A percentile compares a stretch with the other conserved stretches of the same genome.
These are phyloP conservation scores for Phenganax subtilis DNA, from an alignment of 92 coral and sea anemone species.

Conservation along the genomic window DNA sequence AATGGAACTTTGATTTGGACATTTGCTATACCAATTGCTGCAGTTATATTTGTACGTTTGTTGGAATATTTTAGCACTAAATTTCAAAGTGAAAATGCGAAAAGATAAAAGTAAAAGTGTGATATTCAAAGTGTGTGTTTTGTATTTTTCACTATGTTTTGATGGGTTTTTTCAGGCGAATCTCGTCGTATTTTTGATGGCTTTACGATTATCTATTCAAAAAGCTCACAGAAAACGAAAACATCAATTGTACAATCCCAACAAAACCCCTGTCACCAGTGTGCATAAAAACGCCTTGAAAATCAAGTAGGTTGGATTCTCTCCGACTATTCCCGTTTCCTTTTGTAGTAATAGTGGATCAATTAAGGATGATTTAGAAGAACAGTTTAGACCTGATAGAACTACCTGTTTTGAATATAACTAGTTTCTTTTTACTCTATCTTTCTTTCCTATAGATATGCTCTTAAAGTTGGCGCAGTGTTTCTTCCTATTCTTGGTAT, in stretches of 20 bases:
- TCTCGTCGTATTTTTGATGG: constrained; percentile 77
- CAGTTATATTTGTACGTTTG: constrained; percentile 70
- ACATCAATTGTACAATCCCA: constrained; percentile 62
- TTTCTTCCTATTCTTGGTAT: constrained; percentile 79
- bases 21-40: constrained; percentile 69
- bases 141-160: neutral
- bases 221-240: constrained; percentile 66
- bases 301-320: constrained; percentile 33
- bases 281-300: constrained; percentile 35
- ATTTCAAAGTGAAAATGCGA: neutral
- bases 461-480: constrained; percentile 75
- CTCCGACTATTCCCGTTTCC: neutral
- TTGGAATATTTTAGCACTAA: neutral
- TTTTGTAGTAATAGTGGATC: neutral
- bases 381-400: neutral
- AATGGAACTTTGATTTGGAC: constrained; percentile 94
- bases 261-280: constrained; percentile 38
- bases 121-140: neutral
- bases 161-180: constrained; percentile 58
- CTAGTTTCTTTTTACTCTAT: neutral
- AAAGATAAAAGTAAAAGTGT: neutral
- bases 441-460: constrained; percentile 53
- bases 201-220: constrained; percentile 61
- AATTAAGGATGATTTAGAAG: neutral
- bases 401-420: neutral